A percentile compares a stretch with the other conserved stretches of the same genome.
Conservation (phyloP, 2,888 invertebrate genomes). For the Elgonia sp. region DNA sequence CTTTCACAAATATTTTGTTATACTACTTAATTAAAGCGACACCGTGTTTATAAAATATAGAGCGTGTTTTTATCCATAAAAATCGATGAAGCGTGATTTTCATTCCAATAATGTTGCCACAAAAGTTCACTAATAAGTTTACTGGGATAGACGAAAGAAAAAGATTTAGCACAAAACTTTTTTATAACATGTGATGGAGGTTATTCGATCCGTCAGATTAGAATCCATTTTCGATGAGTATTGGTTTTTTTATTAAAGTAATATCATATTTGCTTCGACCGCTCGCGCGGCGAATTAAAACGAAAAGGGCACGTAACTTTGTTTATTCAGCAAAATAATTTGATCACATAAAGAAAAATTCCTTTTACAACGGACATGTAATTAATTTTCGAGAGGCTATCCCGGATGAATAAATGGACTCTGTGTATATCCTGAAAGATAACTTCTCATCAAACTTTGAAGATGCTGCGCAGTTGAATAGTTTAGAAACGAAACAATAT, state of each 20-base stretch:
- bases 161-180: constrained; percentile 47
- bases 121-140: constrained; percentile 61
- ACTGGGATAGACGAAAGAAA: constrained; percentile 40
- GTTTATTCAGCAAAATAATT: constrained; percentile 31
- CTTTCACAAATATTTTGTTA: constrained; percentile 41
- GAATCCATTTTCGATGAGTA: constrained; percentile 51
- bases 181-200: constrained; percentile 12
- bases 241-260: constrained; percentile 42
- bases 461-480: neutral
- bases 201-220: constrained; percentile 57
- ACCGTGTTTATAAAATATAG: constrained; percentile 14
- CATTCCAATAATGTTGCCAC: constrained; percentile 51
- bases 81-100: constrained; percentile 47
- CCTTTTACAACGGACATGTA: constrained; percentile 26
- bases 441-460: constrained; percentile 20
- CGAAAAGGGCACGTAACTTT: constrained; percentile 19
- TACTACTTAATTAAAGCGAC: constrained; percentile 28
- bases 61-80: constrained; percentile 9
- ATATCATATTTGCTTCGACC: constrained; percentile 30
- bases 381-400: constrained; percentile 30
- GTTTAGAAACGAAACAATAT: constrained; percentile 8
- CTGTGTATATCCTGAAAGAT: constrained; percentile 1
- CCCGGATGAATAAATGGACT: neutral
- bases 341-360: constrained; percentile 14
- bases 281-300: constrained; percentile 17